Evolutionary conservation across 2,888 invertebrate species (phyloP).

Genomic region (Platycnemis pennipes): DNA sequence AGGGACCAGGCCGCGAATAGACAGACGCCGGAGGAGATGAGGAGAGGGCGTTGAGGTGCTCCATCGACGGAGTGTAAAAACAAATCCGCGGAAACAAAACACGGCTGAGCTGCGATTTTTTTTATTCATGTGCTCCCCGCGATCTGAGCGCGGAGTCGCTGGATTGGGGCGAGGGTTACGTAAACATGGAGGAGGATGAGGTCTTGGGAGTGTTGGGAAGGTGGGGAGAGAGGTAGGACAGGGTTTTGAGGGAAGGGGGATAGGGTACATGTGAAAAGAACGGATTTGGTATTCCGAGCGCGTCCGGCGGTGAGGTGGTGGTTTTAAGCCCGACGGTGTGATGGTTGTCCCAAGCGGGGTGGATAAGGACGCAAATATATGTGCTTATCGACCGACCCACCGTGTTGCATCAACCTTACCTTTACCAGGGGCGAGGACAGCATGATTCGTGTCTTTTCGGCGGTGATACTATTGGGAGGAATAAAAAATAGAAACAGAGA

Average conservation of each 20-base stretch:
- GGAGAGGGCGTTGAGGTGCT: background rate
- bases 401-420: background rate
- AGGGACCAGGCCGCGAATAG: background rate
- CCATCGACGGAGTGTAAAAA: background rate
- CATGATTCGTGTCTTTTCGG: no score
- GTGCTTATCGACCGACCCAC: constrained; percentile 7
- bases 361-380: background rate
- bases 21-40: background rate
- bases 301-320: constrained; percentile 1
- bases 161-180: background rate
- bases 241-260: background rate
- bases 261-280: background rate
- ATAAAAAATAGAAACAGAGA: no score
- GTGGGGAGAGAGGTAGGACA: background rate
- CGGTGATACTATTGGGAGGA: no score
- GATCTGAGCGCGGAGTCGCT: background rate
- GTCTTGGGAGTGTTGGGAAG: no score
- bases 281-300: background rate
- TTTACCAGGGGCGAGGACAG: no score
- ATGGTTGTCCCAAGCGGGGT: background rate
- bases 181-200: background rate
- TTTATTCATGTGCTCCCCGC: background rate
- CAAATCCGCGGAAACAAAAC: constrained; percentile 1
- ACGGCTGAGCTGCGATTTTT: background rate
- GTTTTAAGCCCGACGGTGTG: background rate